Conservation (phyloP, 2,113 vertebrate species). For the Tursiops truncatus region DNA sequence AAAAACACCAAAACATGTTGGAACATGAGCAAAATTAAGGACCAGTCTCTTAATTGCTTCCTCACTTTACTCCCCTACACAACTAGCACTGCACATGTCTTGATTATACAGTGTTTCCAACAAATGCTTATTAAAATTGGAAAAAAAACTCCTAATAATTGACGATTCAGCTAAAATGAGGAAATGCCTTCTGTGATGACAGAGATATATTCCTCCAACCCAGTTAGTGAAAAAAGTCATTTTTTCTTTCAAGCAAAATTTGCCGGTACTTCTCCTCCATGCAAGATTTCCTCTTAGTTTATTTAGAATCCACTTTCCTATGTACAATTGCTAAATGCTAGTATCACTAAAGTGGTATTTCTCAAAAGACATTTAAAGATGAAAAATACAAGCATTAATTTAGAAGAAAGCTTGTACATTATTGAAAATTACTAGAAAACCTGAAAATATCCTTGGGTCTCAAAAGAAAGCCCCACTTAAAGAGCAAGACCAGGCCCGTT, state of each 20-base stretch:
- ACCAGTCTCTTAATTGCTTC: not conserved
- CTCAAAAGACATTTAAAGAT: conserved; percentile 57
- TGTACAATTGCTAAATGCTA: not conserved
- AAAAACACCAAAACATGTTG: conserved; percentile 52
- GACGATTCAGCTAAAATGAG: conserved; percentile 23
- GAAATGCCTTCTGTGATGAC: not conserved
- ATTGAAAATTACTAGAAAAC: conserved; percentile 45
- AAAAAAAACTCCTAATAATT: not conserved
- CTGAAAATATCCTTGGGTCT: conserved; percentile 60
- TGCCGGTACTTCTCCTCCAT: not conserved
- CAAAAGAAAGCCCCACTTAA: conserved; percentile 38
- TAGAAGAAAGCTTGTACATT: conserved; percentile 58
- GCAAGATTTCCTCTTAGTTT: conserved; percentile 37
- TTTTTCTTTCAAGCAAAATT: conserved; percentile 12
- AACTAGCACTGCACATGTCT: not conserved
- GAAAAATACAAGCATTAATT: conserved; percentile 57
- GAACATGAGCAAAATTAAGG: conserved; percentile 49
- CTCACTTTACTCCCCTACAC: not conserved
- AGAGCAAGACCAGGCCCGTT: conserved; percentile 40
- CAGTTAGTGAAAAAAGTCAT: not conserved
- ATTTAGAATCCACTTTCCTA: conserved; percentile 47
- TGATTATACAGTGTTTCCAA: not conserved
- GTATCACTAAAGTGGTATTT: conserved; percentile 34
- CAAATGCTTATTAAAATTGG: conserved; percentile 3
- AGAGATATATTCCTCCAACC: not conserved